Percentiles rank a stretch among this genome's conserved stretches.
Evolutionary conservation across 1,140 invertebrate genomes (phyloP).

Genomic region (Brachionus paranguensis): DNA sequence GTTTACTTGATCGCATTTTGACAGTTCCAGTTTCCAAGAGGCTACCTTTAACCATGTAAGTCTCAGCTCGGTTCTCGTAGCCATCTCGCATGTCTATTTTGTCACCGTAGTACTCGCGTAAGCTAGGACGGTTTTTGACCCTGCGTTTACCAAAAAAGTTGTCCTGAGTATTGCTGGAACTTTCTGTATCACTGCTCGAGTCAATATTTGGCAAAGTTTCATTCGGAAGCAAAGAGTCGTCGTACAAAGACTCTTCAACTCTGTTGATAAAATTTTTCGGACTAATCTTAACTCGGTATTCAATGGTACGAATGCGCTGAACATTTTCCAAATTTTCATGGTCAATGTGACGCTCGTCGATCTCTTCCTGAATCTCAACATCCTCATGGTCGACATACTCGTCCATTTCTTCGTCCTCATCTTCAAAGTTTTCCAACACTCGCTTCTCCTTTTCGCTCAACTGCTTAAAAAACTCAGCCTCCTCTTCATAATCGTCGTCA

Average conservation of each 20-base stretch:
- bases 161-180: not conserved
- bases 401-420: constrained; percentile 13
- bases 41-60: not conserved
- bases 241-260: not conserved
- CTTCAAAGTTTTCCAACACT: not conserved
- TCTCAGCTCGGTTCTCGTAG: not conserved
- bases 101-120: not conserved
- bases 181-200: not conserved
- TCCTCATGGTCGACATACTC: constrained; percentile 5
- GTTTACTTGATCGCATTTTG: not conserved
- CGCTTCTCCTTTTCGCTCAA: not conserved
- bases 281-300: not conserved
- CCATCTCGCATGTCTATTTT: not conserved
- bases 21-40: not conserved
- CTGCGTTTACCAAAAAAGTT: not conserved
- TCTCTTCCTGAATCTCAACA: not conserved
- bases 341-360: not conserved
- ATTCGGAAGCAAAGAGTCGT: not conserved
- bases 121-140: not conserved
- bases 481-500: not conserved
- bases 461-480: not conserved
- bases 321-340: not conserved
- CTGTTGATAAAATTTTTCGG: not conserved
- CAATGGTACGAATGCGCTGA: not conserved
- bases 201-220: not conserved